These are phyloP conservation scores for Achatina immaculata DNA, from an alignment of 1,140 invertebrate species.

Conservation along the genomic window DNA sequence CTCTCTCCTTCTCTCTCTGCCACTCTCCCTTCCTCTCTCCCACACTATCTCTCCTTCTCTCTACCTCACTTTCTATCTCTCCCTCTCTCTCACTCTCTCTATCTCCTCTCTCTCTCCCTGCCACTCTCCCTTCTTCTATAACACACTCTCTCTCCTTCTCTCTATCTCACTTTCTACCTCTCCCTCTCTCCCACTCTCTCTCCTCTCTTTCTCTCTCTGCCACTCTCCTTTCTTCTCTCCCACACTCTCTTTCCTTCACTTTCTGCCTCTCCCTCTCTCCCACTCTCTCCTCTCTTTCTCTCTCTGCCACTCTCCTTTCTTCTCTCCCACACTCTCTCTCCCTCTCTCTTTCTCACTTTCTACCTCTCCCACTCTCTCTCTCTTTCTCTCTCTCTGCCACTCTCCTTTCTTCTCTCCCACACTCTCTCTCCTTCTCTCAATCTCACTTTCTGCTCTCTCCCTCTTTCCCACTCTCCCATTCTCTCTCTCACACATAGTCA, in stretches of 20 bases:
- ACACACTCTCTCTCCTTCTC: background rate
- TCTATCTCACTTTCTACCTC: background rate
- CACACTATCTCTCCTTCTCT: background rate
- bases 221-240: background rate
- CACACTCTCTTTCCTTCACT: background rate
- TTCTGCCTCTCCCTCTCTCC: background rate
- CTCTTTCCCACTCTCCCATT: background rate
- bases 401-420: background rate
- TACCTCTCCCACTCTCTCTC: background rate
- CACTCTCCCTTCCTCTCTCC: conserved; percentile 23
- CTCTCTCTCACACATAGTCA: too few relatives aligned
- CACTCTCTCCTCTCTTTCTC: too few relatives aligned
- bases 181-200: background rate
- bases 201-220: background rate
- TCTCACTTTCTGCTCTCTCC: background rate
- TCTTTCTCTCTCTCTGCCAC: background rate
- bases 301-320: too few relatives aligned
- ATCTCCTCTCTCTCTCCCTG: too few relatives aligned
- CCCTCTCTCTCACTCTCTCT: conserved; percentile 2
- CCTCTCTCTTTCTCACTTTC: conserved; percentile 6
- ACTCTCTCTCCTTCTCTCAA: background rate
- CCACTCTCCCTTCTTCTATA: background rate
- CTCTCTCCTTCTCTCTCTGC: conserved; percentile 32
- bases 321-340: background rate
- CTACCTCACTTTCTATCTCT: background rate